Conservation (phyloP, 2,888 invertebrate species). For the Apamea sordens region DNA sequence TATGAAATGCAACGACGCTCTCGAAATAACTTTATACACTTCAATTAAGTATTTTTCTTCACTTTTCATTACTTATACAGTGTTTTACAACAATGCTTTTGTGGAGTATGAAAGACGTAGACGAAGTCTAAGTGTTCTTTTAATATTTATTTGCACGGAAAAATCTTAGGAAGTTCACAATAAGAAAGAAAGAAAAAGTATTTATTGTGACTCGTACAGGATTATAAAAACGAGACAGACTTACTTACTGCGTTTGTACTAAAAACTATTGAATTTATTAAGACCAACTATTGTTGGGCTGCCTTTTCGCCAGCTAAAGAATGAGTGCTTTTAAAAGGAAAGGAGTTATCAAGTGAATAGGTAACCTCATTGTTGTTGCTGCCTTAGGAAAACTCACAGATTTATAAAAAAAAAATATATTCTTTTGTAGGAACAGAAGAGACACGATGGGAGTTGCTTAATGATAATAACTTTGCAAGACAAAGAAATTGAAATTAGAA, state of each 20-base stretch:
- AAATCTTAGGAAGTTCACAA: constrained; percentile 11
- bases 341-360: neutral
- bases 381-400: neutral
- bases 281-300: constrained; percentile 2
- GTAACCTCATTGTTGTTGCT: too few relatives aligned
- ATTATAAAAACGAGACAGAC: constrained; percentile 3
- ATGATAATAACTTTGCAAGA: neutral
- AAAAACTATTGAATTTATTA: constrained; percentile 29
- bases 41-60: too few relatives aligned
- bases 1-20: neutral
- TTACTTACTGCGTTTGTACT: constrained; percentile 18
- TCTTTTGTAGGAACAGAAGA: neutral
- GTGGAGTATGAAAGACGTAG: neutral
- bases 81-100: constrained; percentile 9
- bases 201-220: too few relatives aligned
- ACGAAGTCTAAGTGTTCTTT: neutral
- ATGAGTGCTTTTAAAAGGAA: neutral
- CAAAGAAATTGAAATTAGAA: too few relatives aligned
- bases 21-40: neutral
- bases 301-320: neutral
- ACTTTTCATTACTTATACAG: neutral
- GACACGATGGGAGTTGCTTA: too few relatives aligned
- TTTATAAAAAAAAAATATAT: too few relatives aligned
- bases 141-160: constrained; percentile 8
- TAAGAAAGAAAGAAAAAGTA: too few relatives aligned